Conservation (phyloP, 2,888 invertebrate species). For the Fragum whitleyi region DNA sequence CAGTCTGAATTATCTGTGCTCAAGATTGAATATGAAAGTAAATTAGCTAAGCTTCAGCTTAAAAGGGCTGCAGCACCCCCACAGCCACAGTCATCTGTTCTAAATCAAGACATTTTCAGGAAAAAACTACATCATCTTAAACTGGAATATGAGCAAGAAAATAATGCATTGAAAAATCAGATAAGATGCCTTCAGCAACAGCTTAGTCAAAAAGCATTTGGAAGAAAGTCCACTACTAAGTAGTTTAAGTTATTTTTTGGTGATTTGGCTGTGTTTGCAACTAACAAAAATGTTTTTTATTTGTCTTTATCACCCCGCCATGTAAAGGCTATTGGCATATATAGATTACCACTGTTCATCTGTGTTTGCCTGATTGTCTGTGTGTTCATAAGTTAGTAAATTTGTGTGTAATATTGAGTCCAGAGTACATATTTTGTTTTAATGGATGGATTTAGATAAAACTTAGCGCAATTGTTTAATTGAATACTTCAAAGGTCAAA, state of each 20-base stretch:
- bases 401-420: no score
- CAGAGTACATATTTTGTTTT: no score
- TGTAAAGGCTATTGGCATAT: no score
- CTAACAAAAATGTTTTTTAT: no score
- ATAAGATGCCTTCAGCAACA: constrained; percentile 42
- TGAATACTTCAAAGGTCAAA: no score
- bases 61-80: constrained; percentile 47
- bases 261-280: no score
- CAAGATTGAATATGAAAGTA: constrained; percentile 65
- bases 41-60: constrained; percentile 60
- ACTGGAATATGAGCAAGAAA: constrained; percentile 65
- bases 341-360: no score
- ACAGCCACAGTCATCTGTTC: constrained; percentile 50
- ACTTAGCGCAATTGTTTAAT: no score
- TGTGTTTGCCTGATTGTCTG: no score
- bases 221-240: constrained; percentile 7
- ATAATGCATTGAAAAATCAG: constrained; percentile 52
- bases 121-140: constrained; percentile 69
- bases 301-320: no score
- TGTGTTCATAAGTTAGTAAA: no score
- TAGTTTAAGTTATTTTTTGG: constrained; percentile 2
- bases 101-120: constrained; percentile 68
- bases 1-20: constrained; percentile 51
- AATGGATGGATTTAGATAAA: no score
- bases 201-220: constrained; percentile 11